These are phyloP conservation scores for Cephonodes hylas DNA, from an alignment of 2,888 invertebrate species.

Conservation along the genomic window DNA sequence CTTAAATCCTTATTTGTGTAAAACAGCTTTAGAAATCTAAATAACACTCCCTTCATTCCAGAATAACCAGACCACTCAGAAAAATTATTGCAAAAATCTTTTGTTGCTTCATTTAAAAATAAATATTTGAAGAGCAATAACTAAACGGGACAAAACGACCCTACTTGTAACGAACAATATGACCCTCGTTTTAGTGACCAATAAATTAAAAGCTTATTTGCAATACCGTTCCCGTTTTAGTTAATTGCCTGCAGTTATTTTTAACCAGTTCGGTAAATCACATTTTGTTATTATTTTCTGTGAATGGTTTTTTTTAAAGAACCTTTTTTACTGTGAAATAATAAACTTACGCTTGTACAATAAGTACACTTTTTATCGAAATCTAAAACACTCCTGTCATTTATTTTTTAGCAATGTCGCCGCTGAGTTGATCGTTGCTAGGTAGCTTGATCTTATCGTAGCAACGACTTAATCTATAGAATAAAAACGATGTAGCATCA, in stretches of 20 bases:
- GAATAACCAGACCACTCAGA: not conserved
- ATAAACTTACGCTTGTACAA: too few relatives aligned
- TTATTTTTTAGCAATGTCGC: not conserved
- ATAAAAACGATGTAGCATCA: too few relatives aligned
- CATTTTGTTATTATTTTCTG: too few relatives aligned
- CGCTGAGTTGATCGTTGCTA: not conserved
- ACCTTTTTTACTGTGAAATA: too few relatives aligned
- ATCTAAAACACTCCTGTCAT: too few relatives aligned
- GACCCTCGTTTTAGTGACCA: not conserved
- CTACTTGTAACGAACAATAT: not conserved
- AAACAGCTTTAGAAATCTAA: too few relatives aligned
- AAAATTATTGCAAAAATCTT: not conserved
- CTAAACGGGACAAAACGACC: not conserved
- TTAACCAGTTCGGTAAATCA: not conserved
- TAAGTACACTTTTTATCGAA: too few relatives aligned
- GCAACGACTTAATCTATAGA: too few relatives aligned
- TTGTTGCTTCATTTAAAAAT: not conserved
- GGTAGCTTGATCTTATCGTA: too few relatives aligned
- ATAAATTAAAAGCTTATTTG: not conserved
- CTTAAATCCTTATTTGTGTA: too few relatives aligned
- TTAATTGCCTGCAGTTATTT: not conserved
- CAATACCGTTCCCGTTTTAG: not conserved
- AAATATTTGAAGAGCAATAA: not conserved
- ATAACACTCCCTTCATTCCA: too few relatives aligned
- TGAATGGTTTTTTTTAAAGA: too few relatives aligned